Conservation (phyloP, 53 echinoderm and acorn worm genomes). For the Holothuria leucospilota region DNA sequence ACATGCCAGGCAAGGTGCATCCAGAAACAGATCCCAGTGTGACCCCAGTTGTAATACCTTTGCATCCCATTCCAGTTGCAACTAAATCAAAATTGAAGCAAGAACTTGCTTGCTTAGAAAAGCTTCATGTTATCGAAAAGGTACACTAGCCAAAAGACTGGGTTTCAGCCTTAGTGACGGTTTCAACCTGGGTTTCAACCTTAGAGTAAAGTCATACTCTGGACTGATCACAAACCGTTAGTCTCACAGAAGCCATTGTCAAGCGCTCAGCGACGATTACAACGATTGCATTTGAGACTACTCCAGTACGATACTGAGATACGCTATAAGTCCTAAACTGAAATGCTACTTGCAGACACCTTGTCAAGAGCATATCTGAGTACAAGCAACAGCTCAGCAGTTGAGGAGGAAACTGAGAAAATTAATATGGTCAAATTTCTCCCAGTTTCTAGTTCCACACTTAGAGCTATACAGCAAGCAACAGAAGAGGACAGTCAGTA, state of each 20-base stretch:
- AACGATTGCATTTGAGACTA: slow-evolving; percentile 58
- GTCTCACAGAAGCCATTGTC: slow-evolving; percentile 43
- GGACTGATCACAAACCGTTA: slow-evolving; percentile 69
- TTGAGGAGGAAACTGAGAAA: slow-evolving; percentile 44
- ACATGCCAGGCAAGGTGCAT: slow-evolving; percentile 4
- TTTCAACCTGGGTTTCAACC: no score
- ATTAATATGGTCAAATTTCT: slow-evolving; percentile 55
- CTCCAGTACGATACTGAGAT: slow-evolving; percentile 60
- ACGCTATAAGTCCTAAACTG: slow-evolving; percentile 54
- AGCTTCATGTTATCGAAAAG: not conserved
- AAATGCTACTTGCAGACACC: slow-evolving; percentile 69
- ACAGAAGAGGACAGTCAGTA: slow-evolving; percentile 56
- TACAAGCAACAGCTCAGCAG: not conserved
- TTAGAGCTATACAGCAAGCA: slow-evolving; percentile 45
- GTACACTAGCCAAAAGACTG: slow-evolving; percentile 42
- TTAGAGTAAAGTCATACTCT: slow-evolving; percentile 47
- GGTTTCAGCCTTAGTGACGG: slow-evolving; percentile 59
- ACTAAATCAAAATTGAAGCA: not conserved
- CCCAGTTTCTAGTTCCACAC: slow-evolving; percentile 46
- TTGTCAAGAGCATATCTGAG: slow-evolving; percentile 53
- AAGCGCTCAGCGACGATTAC: slow-evolving; percentile 62
- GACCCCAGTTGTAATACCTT: not conserved
- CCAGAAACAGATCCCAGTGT: not conserved
- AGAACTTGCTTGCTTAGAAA: not conserved
- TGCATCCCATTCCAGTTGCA: not conserved